A percentile compares a stretch with the other conserved stretches of the same genome.
These are phyloP conservation scores for Macquaria australasica DNA, from an alignment of 2,113 vertebrate genomes.

Conservation along the genomic window DNA sequence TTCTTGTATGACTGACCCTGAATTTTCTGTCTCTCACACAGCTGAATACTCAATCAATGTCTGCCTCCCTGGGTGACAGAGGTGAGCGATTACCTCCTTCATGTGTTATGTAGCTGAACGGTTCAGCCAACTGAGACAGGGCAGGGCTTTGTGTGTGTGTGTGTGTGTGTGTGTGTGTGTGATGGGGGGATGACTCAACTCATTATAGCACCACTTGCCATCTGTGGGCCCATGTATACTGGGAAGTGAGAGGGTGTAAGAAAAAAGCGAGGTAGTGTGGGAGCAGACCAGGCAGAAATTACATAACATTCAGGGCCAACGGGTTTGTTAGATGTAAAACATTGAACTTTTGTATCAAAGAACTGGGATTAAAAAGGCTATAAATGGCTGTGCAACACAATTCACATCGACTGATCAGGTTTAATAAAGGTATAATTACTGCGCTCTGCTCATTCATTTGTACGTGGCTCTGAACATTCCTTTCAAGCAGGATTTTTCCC, in stretches of 20 bases:
- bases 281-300: slow-evolving; percentile 60
- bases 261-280: slow-evolving; percentile 51
- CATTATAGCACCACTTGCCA: slow-evolving; percentile 65
- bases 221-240: slow-evolving; percentile 61
- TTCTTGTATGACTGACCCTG: background rate
- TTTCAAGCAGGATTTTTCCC: slow-evolving; percentile 40
- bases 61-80: slow-evolving; percentile 14
- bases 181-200: slow-evolving; percentile 46
- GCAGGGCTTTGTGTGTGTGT: slow-evolving; percentile 11
- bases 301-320: slow-evolving; percentile 45
- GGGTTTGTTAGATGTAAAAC: slow-evolving; percentile 54
- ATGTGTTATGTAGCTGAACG: slow-evolving; percentile 18
- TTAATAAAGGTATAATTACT: slow-evolving; percentile 43
- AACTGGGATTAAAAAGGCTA: slow-evolving; percentile 14
- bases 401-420: slow-evolving; percentile 4
- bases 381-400: slow-evolving; percentile 9
- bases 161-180: background rate
- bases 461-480: slow-evolving; percentile 38
- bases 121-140: slow-evolving; percentile 35
- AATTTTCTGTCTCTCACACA: slow-evolving; percentile 7
- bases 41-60: slow-evolving; percentile 20
- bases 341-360: slow-evolving; percentile 9
- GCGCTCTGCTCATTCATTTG: slow-evolving; percentile 34
- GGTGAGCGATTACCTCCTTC: slow-evolving; percentile 28
- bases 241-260: slow-evolving; percentile 59